These are phyloP conservation scores for Pollimyrus isidori DNA, from an alignment of 2,113 vertebrate genomes.

Conservation along the genomic window DNA sequence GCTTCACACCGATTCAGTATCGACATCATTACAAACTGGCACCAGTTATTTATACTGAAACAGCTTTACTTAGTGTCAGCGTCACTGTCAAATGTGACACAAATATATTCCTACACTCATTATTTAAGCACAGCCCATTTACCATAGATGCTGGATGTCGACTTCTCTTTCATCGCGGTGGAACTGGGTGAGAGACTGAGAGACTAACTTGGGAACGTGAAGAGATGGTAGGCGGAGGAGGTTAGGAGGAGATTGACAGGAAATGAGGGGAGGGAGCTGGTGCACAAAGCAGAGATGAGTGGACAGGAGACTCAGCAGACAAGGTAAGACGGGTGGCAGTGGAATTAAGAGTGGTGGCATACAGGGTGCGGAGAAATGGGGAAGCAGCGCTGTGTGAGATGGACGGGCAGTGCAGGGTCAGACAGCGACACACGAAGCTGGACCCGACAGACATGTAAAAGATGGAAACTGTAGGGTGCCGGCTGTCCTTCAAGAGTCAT, in stretches of 20 bases:
- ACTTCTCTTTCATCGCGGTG: background rate
- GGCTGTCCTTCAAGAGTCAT: background rate
- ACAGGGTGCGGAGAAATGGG: background rate
- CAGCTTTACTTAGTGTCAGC: background rate
- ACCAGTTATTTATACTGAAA: background rate
- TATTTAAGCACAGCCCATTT: conserved; percentile 8
- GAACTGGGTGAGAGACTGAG: background rate
- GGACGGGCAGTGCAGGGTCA: background rate
- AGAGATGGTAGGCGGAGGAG: background rate
- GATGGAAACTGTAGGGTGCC: background rate
- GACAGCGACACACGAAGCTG: background rate
- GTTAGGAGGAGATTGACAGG: background rate
- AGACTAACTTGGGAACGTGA: background rate
- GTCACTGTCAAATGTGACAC: conserved; percentile 9
- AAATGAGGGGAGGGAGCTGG: background rate
- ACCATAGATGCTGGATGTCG: background rate
- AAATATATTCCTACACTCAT: conserved; percentile 1
- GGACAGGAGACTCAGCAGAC: background rate
- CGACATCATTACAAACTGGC: background rate
- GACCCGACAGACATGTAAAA: background rate
- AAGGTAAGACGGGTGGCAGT: conserved; percentile 9
- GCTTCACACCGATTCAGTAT: background rate
- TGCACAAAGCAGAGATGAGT: background rate
- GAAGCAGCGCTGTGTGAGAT: background rate
- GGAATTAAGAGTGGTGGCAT: background rate